A percentile compares a stretch with the other conserved stretches of the same genome.
These are phyloP conservation scores for Diachasmimorpha longicaudata DNA, from an alignment of 1,140 invertebrate species.

Conservation along the genomic window DNA sequence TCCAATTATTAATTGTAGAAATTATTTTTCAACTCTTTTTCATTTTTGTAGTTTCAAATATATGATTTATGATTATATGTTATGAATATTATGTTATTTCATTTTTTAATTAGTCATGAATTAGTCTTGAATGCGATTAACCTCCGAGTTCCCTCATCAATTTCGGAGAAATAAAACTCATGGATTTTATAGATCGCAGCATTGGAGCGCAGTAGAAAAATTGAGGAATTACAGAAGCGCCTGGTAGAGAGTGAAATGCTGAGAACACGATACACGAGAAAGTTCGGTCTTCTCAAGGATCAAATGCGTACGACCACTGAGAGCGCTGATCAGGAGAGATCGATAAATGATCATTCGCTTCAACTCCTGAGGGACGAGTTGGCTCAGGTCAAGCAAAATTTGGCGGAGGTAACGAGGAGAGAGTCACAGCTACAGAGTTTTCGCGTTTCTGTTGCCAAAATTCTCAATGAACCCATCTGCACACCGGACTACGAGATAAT, in stretches of 20 bases:
- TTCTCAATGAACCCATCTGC: constrained; percentile 71
- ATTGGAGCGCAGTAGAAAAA: constrained; percentile 79
- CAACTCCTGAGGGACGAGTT: constrained; percentile 74
- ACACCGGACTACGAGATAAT: constrained; percentile 80
- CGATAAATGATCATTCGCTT: constrained; percentile 73
- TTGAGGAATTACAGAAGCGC: constrained; percentile 81
- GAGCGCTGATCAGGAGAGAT: constrained; percentile 73
- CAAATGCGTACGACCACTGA: constrained; percentile 70
- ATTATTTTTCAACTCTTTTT: too few species aligned
- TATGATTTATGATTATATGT: too few species aligned
- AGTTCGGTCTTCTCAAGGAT: constrained; percentile 74
- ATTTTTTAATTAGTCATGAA: too few species aligned
- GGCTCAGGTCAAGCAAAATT: constrained; percentile 71
- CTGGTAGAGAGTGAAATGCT: constrained; percentile 76
- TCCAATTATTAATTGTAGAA: too few species aligned
- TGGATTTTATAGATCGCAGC: constrained; percentile 71
- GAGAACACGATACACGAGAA: constrained; percentile 72
- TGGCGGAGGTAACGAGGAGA: constrained; percentile 74
- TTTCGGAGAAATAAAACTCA: background rate
- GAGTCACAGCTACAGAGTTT: constrained; percentile 76
- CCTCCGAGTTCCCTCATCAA: too few species aligned
- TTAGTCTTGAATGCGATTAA: too few species aligned
- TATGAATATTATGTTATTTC: too few species aligned
- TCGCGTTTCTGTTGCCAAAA: constrained; percentile 70
- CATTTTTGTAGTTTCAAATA: too few species aligned